phyloP scores from a whole-genome alignment of 2,113 vertebrate species.

The Tupaia tana region DNA sequence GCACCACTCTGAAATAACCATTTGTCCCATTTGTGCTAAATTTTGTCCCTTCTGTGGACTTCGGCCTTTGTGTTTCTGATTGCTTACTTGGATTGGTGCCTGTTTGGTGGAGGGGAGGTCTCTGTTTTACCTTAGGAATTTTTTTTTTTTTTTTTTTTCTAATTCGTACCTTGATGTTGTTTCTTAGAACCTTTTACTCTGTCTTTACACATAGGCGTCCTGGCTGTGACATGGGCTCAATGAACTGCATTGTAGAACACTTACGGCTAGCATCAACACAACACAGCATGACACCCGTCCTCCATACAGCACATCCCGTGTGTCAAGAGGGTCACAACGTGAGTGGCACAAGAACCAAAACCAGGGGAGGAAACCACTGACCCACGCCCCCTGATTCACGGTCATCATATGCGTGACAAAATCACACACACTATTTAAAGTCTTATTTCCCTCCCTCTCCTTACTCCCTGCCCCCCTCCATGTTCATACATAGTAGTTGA shows the following conservation, averaged over 20 bases:
- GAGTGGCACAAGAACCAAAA: not conserved
- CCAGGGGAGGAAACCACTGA: not conserved
- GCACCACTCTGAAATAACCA: not conserved
- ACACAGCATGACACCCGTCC: not conserved
- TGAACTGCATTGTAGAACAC: not conserved
- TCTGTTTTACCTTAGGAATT: constrained; percentile 26
- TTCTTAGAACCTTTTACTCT: not conserved
- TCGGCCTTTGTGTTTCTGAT: constrained; percentile 23
- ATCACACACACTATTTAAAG: not conserved
- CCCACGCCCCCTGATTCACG: not conserved
- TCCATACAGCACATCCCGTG: not conserved
- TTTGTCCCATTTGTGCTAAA: not conserved
- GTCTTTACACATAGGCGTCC: not conserved
- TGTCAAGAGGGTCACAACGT: not conserved
- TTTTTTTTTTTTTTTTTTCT: not conserved
- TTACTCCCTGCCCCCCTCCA: not conserved
- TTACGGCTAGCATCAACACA: not conserved
- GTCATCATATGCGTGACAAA: not conserved
- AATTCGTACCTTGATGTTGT: not conserved
- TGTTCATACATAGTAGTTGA: not conserved
- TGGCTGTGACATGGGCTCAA: not conserved
- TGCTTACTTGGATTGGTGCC: not conserved
- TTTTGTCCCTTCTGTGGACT: not conserved
- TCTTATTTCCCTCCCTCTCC: not conserved
- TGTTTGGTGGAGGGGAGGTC: not conserved